These are phyloP conservation scores for Trematocara variabile DNA, from an alignment of 2,113 vertebrate genomes.

Conservation along the genomic window DNA sequence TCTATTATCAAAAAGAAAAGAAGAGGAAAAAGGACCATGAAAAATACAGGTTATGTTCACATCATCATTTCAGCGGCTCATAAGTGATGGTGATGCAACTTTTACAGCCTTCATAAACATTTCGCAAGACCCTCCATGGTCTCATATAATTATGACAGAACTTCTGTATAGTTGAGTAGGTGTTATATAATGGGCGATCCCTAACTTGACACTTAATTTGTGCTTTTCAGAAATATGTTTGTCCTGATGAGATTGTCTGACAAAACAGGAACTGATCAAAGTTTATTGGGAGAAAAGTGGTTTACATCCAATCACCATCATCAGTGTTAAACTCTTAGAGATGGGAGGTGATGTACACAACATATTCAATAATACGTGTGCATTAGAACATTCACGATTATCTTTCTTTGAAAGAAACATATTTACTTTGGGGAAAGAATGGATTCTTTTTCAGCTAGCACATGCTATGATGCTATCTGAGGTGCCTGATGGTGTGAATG, in stretches of 20 bases:
- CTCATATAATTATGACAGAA: not conserved
- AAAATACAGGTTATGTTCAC: not conserved
- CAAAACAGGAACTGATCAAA: not conserved
- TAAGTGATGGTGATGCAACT: not conserved
- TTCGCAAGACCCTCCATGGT: not conserved
- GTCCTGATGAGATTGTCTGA: accelerated
- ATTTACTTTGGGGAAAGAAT: not conserved
- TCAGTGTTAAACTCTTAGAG: not conserved
- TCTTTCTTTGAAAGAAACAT: not conserved
- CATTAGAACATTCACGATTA: accelerated
- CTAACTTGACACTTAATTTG: not conserved
- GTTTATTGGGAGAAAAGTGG: not conserved
- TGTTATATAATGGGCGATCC: not conserved
- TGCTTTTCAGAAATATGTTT: not conserved
- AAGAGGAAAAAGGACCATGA: not conserved
- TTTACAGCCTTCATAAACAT: not conserved
- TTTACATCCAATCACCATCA: not conserved
- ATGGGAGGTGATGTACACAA: not conserved
- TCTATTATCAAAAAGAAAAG: not conserved
- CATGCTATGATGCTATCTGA: not conserved
- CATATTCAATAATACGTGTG: not conserved
- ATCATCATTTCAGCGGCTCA: not conserved
- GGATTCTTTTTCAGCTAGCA: not conserved
- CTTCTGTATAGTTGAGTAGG: accelerated
- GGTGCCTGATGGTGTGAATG: not conserved